Evolutionary conservation across 53 echinoderm and acorn worm genomes (phyloP).

Genomic region (Glandiceps talaboti): DNA sequence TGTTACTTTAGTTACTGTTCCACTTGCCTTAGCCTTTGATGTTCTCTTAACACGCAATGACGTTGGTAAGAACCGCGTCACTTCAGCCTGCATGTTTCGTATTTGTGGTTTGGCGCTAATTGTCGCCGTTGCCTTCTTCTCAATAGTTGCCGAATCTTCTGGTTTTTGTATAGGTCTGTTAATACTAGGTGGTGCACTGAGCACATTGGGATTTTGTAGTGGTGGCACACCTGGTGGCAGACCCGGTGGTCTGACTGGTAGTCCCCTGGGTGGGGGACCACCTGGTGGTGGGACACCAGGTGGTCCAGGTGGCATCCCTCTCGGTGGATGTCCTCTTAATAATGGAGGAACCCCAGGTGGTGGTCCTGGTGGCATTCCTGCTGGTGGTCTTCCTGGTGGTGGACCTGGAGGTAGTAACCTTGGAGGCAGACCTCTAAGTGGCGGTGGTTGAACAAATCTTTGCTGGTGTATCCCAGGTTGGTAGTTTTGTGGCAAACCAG

Average conservation of each 20-base stretch:
- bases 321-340: conserved; percentile 28
- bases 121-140: conserved; percentile 69
- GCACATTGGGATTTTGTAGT: conserved; percentile 71
- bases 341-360: conserved; percentile 76
- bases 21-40: conserved; percentile 50
- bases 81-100: conserved; percentile 88
- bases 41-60: conserved; percentile 71
- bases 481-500: conserved; percentile 61
- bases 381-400: conserved; percentile 80
- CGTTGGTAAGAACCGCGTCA: conserved; percentile 81
- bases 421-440: conserved; percentile 44
- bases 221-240: conserved; percentile 19
- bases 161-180: conserved; percentile 39
- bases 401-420: conserved; percentile 70
- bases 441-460: conserved; percentile 45
- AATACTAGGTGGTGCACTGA: conserved; percentile 91
- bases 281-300: conserved; percentile 9
- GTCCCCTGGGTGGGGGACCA: conserved; percentile 3
- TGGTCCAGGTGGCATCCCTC: conserved; percentile 45
- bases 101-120: conserved; percentile 94
- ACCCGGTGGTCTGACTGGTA: conserved; percentile 10
- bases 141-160: conserved; percentile 29
- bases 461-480: conserved; percentile 20
- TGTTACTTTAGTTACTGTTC: conserved; percentile 19
- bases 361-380: conserved; percentile 67